Conservation (phyloP, 2,113 vertebrate species). For the Lampris incognitus region DNA sequence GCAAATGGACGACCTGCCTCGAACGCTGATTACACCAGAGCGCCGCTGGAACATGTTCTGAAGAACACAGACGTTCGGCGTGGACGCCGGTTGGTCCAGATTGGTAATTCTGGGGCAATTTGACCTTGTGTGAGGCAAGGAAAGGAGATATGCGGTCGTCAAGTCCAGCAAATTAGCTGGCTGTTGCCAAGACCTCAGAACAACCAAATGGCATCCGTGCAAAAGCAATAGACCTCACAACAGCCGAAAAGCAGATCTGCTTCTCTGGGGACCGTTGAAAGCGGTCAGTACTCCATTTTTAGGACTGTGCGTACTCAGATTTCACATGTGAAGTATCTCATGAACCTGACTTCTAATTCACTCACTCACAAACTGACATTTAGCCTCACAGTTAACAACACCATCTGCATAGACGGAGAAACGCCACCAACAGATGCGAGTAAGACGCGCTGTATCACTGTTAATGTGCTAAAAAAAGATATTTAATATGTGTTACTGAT, state of each 20-base stretch:
- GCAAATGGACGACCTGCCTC: constrained; percentile 58
- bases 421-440: too few relatives aligned
- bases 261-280: background rate
- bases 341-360: too few relatives aligned
- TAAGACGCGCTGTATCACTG: too few relatives aligned
- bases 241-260: background rate
- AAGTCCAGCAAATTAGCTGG: constrained; percentile 37
- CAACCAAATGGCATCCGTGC: constrained; percentile 5
- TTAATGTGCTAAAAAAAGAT: too few relatives aligned
- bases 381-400: too few relatives aligned
- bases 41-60: constrained; percentile 52
- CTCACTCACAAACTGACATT: too few relatives aligned
- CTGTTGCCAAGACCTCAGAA: constrained; percentile 8
- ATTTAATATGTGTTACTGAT: too few relatives aligned
- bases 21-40: constrained; percentile 65
- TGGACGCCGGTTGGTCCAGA: constrained; percentile 34
- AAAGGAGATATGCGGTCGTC: constrained; percentile 44
- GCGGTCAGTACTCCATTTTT: too few relatives aligned
- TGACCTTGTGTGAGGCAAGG: constrained; percentile 59
- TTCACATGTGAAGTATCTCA: too few relatives aligned
- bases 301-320: too few relatives aligned
- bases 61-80: constrained; percentile 46
- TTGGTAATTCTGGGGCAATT: constrained; percentile 47
- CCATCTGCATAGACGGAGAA: too few relatives aligned
- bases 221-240: constrained; percentile 21